A percentile compares a stretch with the other conserved stretches of the same genome.
These are phyloP conservation scores for Hystrix cristata DNA, from an alignment of 2,113 vertebrate species.

Conservation along the genomic window DNA sequence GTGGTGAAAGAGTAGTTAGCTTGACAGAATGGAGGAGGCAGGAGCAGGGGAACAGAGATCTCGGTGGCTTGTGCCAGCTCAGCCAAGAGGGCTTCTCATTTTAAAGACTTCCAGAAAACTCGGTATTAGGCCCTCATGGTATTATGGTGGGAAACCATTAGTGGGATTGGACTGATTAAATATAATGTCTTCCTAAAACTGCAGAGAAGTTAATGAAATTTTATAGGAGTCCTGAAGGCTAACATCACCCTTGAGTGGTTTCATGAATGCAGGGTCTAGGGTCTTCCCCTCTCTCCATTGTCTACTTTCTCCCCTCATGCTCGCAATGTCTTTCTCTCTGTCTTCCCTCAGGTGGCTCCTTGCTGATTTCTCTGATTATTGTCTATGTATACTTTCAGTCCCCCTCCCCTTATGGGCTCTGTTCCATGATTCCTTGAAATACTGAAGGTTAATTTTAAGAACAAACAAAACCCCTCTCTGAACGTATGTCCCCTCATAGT, in stretches of 20 bases:
- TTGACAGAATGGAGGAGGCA: not conserved
- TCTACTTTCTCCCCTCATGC: not conserved
- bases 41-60: not conserved
- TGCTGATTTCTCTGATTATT: not conserved
- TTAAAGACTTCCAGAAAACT: not conserved
- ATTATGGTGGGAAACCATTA: not conserved
- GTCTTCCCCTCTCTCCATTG: not conserved
- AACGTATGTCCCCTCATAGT: not conserved
- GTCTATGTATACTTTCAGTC: not conserved
- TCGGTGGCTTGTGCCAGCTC: too few species aligned
- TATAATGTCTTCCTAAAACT: not conserved
- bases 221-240: not conserved
- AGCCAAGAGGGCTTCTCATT: not conserved
- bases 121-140: not conserved
- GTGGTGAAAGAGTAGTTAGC: constrained; percentile 25
- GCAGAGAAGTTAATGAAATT: not conserved
- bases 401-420: not conserved
- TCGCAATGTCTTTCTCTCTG: not conserved
- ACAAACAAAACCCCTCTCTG: not conserved
- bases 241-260: not conserved
- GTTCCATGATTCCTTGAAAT: not conserved
- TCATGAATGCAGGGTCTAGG: rapidly evolving
- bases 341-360: not conserved
- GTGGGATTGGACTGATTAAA: not conserved
- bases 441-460: not conserved